These are phyloP conservation scores for Sesia apiformis DNA, from an alignment of 2,888 invertebrate genomes.

Conservation along the genomic window DNA sequence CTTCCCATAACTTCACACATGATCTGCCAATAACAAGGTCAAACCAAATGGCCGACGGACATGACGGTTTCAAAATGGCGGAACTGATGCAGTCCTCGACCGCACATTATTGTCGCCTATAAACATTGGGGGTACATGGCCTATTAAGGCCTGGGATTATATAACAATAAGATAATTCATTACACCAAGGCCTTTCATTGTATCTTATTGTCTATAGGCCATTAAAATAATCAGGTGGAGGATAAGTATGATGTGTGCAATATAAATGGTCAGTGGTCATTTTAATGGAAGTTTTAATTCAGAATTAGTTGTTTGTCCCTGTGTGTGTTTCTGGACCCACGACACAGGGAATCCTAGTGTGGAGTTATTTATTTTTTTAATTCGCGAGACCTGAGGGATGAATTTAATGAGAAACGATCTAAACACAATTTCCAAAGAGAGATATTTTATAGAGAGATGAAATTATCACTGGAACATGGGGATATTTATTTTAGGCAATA, in stretches of 20 bases:
- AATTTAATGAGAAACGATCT: too few species aligned
- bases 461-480: too few species aligned
- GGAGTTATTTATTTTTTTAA: too few species aligned
- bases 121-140: conserved; percentile 26
- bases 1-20: conserved; percentile 5
- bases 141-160: conserved; percentile 46
- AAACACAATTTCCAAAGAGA: too few species aligned
- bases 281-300: too few species aligned
- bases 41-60: conserved; percentile 12
- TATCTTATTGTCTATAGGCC: conserved; percentile 27
- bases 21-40: conserved; percentile 12
- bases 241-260: conserved; percentile 3
- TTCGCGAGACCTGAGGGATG: too few species aligned
- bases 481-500: too few species aligned
- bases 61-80: conserved; percentile 31
- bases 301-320: too few species aligned
- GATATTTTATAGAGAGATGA: too few species aligned
- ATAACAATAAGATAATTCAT: conserved; percentile 61
- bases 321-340: too few species aligned
- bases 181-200: conserved; percentile 48
- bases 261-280: not conserved
- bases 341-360: too few species aligned
- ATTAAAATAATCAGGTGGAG: conserved; percentile 19
- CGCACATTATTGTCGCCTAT: conserved; percentile 19
- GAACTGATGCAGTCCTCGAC: conserved; percentile 27